These are phyloP conservation scores for Sebastes iracundus DNA, from an alignment of 2,797 vertebrate species.

Conservation along the genomic window DNA sequence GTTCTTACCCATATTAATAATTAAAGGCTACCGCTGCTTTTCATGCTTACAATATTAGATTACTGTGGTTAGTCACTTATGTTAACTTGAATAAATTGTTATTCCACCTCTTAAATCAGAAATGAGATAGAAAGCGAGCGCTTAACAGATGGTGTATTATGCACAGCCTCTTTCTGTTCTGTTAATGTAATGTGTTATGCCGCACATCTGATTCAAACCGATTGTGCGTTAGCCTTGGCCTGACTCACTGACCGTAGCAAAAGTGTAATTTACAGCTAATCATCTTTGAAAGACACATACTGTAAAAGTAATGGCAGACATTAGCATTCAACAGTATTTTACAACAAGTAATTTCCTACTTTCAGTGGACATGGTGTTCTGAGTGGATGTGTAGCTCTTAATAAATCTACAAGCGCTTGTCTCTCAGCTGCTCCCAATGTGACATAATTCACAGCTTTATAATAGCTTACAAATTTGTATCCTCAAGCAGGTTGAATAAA, in stretches of 20 bases:
- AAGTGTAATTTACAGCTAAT: not conserved
- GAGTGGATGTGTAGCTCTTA: not conserved
- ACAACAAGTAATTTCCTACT: not conserved
- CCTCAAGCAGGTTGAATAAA: conserved; percentile 39
- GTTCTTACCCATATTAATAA: not conserved
- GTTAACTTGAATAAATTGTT: conserved; percentile 10
- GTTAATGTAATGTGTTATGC: not conserved
- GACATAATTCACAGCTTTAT: conserved; percentile 41
- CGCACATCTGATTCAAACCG: conserved; percentile 9
- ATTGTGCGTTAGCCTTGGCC: not conserved
- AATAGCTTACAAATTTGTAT: conserved; percentile 44
- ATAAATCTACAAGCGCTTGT: conserved; percentile 20
- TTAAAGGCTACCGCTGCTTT: not conserved
- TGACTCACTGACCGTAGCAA: not conserved
- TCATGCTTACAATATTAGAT: not conserved
- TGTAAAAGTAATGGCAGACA: not conserved
- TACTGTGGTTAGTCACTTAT: not conserved
- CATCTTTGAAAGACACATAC: not conserved
- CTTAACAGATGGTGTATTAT: conserved; percentile 5
- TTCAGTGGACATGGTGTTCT: not conserved
- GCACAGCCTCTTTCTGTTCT: not conserved
- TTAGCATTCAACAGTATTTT: not conserved
- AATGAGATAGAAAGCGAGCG: not conserved
- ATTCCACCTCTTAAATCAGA: conserved; percentile 16
- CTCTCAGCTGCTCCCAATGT: not conserved